Evolutionary conservation across 2,797 vertebrate genomes (phyloP), one percentile per base, ranked within the genome.

Genomic region (Pteropus rufus): DNA sequence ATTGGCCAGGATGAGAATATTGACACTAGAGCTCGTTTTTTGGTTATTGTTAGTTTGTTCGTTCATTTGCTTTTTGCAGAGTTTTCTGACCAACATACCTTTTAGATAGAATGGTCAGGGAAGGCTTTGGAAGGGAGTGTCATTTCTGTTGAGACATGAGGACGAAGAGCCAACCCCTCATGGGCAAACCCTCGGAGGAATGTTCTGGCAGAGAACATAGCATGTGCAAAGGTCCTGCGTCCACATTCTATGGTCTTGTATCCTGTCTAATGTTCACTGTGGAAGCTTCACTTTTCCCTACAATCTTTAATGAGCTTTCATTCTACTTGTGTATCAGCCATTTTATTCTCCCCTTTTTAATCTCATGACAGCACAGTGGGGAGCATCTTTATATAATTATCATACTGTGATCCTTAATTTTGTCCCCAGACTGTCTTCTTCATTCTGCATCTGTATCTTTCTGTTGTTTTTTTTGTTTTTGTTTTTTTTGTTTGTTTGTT

Each of bases 121-220:
- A 41, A 81, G 7, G 8, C 46, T 94, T 72, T 75, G 12, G 36
- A 10, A 19, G 36, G 46, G 41, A 52, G 60, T 26, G 11, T 31
- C 21, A 15, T 46, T 65, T 93, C 70, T 83, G 9, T 41, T 6
- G 0, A n/a, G 56, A 52, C 26, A 7, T 39, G 14, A 75, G 14
- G 46, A 41, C 29, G 6, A 67, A n/a, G 18, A 70, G 44, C 3
- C 52, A 4, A 0, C 36, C 34, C 16, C 56, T 89, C 44, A 15
- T 0, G 0, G 15, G 5, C 12, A 60, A 52, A 34, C 26, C 10
- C 24, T 18, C 23, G 21, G 29, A 77, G 8, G 34, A 26, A 10
- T 7, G 67, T 36, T 46, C 4, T 12, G 44, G 54, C 36, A 72
- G 44, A 36, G 24, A 34, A 36, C 36, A 41, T 7, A 5, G 16